A percentile compares a stretch with the other conserved stretches of the same genome.
These are phyloP conservation scores for Eulimnadia texana DNA, from an alignment of 1,140 invertebrate genomes.

Conservation along the genomic window DNA sequence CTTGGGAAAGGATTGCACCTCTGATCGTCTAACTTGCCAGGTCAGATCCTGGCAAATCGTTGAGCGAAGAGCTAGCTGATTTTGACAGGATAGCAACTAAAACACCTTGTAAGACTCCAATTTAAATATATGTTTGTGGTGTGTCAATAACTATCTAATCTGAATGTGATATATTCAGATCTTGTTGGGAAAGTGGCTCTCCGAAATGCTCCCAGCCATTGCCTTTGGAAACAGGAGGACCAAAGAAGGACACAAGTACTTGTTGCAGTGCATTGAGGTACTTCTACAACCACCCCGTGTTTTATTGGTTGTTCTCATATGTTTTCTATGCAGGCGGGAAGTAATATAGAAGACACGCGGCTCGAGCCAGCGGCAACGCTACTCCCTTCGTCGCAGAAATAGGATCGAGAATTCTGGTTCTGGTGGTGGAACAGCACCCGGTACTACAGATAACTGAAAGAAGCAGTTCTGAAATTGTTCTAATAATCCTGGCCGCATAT, in stretches of 20 bases:
- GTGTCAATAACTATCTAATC: too few relatives aligned
- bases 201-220: not conserved
- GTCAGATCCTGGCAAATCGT: not conserved
- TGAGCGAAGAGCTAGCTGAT: not conserved
- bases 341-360: not conserved
- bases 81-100: not conserved
- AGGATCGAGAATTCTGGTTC: not conserved
- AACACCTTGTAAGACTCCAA: not conserved
- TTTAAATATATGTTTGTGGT: too few relatives aligned
- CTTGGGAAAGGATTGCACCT: not conserved
- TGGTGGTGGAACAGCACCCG: not conserved
- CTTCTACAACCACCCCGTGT: not conserved
- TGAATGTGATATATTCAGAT: not conserved
- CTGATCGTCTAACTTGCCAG: not conserved
- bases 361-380: not conserved
- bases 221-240: not conserved
- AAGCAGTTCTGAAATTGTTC: not conserved
- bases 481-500: not conserved
- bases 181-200: not conserved
- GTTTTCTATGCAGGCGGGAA: not conserved
- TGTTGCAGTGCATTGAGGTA: not conserved
- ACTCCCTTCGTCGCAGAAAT: not conserved
- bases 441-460: not conserved
- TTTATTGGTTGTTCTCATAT: not conserved
- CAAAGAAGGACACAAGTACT: not conserved